Percentiles rank a stretch among this genome's conserved stretches.
Conservation (phyloP, 2,888 invertebrate species). For the Latrodectus hesperus region DNA sequence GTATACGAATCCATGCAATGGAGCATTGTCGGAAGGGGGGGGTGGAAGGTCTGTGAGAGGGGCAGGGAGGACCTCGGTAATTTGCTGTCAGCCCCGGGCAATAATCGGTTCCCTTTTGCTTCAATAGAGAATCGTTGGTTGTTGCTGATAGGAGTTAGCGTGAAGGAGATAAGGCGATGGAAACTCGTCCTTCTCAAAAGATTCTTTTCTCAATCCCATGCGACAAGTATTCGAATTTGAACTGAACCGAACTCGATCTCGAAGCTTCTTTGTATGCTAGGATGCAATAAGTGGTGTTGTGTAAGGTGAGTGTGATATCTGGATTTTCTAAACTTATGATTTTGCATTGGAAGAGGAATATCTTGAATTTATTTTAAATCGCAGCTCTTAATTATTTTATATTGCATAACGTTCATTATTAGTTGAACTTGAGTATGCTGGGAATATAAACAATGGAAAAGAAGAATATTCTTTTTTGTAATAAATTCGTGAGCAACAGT, state of each 20-base stretch:
- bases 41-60: not conserved
- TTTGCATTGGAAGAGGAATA: no score
- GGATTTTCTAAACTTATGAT: no score
- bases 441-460: no score
- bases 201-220: not conserved
- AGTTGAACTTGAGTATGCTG: no score
- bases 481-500: no score
- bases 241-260: not conserved
- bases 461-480: no score
- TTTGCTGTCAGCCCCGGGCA: constrained; percentile 27
- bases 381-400: no score
- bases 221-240: not conserved
- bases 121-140: constrained; percentile 16
- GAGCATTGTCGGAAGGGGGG: not conserved
- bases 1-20: constrained; percentile 16
- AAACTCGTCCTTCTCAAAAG: not conserved
- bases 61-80: constrained; percentile 13
- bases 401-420: no score
- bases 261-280: not conserved
- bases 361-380: no score
- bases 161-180: not conserved
- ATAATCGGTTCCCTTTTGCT: constrained; percentile 4
- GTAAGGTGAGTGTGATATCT: no score
- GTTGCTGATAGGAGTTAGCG: not conserved
- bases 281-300: not conserved